These are phyloP conservation scores for Glaucopsyche alexis DNA, from an alignment of 2,888 invertebrate species.

Conservation along the genomic window DNA sequence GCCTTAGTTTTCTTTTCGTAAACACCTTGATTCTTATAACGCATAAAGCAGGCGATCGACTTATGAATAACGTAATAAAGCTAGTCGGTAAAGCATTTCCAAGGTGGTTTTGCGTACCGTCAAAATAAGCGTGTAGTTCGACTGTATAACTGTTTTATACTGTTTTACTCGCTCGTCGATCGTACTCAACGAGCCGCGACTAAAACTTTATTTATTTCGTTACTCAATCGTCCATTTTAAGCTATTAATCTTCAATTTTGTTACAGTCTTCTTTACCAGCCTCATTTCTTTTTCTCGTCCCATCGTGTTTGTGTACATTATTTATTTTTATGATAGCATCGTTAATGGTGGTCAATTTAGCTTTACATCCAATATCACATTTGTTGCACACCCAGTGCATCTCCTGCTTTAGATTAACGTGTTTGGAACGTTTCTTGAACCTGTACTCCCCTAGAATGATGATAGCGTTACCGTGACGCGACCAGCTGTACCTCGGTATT, in stretches of 20 bases:
- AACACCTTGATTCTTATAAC: too few species aligned
- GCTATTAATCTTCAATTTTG: slow-evolving; percentile 2
- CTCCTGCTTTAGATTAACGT: slow-evolving; percentile 62
- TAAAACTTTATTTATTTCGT: too few species aligned
- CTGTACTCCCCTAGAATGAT: slow-evolving; percentile 68
- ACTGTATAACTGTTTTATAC: too few species aligned
- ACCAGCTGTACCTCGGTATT: slow-evolving; percentile 66
- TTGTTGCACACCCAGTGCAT: slow-evolving; percentile 73
- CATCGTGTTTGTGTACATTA: slow-evolving; percentile 63
- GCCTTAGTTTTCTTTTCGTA: too few species aligned
- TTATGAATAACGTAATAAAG: too few species aligned
- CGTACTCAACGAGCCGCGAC: too few species aligned
- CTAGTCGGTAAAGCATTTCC: too few species aligned
- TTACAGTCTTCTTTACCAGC: slow-evolving; percentile 18
- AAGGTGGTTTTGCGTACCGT: too few species aligned
- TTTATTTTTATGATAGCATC: slow-evolving; percentile 66
- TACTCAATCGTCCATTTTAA: not conserved
- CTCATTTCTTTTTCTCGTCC: slow-evolving; percentile 49
- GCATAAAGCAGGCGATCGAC: too few species aligned
- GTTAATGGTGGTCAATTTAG: slow-evolving; percentile 64
- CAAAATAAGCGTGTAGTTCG: too few species aligned
- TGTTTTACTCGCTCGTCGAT: too few species aligned
- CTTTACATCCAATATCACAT: slow-evolving; percentile 69
- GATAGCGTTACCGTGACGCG: slow-evolving; percentile 68
- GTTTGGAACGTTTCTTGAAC: slow-evolving; percentile 68